Evolutionary conservation across 2,797 vertebrate species (phyloP).

Genomic region (Furcifer pardalis): DNA sequence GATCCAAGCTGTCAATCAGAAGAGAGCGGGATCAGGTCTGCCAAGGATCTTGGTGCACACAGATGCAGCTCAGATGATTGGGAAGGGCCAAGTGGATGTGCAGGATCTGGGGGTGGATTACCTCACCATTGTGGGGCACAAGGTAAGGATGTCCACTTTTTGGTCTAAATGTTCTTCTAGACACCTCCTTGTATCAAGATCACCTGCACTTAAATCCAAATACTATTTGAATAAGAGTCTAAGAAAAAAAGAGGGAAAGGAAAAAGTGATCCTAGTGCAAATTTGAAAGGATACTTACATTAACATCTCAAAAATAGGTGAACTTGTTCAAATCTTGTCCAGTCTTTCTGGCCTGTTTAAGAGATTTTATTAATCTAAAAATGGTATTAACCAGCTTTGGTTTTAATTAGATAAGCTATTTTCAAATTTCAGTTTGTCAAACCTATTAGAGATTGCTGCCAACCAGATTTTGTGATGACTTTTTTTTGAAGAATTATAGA

Average conservation of each 20-base stretch:
- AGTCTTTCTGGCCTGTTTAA: too few species aligned
- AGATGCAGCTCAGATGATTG: conserved; percentile 92
- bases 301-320: too few species aligned
- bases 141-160: conserved; percentile 73
- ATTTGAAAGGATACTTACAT: too few species aligned
- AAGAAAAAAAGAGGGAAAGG: too few species aligned
- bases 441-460: too few species aligned
- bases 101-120: conserved; percentile 91
- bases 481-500: background rate
- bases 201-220: background rate
- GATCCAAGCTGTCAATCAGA: conserved; percentile 77
- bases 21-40: conserved; percentile 41
- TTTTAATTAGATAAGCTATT: too few species aligned
- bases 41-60: conserved; percentile 87
- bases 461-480: too few species aligned
- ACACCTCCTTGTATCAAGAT: background rate
- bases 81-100: conserved; percentile 87
- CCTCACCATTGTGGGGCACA: conserved; percentile 95
- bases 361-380: too few species aligned
- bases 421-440: too few species aligned
- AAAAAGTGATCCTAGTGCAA: too few species aligned
- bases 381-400: too few species aligned
- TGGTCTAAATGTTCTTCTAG: background rate
- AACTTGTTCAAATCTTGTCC: too few species aligned
- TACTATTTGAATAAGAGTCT: background rate